Evolutionary conservation across 2,113 vertebrate genomes (phyloP).

Genomic region (Otocyon megalotis): DNA sequence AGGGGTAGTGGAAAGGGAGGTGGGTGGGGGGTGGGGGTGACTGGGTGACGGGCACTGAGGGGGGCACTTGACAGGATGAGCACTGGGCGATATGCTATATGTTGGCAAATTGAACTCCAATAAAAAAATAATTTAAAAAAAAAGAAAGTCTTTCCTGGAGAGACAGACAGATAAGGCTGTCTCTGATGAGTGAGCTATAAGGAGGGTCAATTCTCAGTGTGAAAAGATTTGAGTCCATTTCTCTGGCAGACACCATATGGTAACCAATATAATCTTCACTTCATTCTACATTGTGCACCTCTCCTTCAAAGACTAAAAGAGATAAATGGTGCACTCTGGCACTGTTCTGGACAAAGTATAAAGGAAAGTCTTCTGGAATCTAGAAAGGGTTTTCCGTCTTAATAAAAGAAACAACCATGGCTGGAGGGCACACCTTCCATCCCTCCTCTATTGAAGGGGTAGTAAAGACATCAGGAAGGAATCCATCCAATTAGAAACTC

Average conservation of each 20-base stretch:
- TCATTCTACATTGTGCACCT: neutral
- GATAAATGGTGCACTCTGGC: neutral
- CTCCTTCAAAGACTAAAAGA: neutral
- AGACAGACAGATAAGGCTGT: neutral
- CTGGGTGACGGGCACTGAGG: no score
- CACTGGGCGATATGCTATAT: no score
- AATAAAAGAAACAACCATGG: neutral
- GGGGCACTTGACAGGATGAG: no score
- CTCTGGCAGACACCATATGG: neutral
- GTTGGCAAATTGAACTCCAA: no score
- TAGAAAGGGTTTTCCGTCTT: neutral
- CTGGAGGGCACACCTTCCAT: neutral
- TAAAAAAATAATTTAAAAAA: no score
- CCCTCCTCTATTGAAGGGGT: neutral
- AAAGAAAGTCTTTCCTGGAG: neutral
- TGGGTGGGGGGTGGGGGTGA: no score
- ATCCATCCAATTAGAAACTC: constrained; percentile 81
- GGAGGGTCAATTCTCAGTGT: neutral
- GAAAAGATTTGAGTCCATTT: neutral
- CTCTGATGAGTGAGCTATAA: neutral
- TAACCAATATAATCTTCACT: neutral
- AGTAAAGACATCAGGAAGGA: constrained; percentile 93
- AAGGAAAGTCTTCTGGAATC: neutral
- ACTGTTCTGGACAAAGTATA: neutral
- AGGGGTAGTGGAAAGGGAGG: no score